phyloP scores from a whole-genome alignment of 2,888 invertebrate species.

The Octodonta nipae region DNA sequence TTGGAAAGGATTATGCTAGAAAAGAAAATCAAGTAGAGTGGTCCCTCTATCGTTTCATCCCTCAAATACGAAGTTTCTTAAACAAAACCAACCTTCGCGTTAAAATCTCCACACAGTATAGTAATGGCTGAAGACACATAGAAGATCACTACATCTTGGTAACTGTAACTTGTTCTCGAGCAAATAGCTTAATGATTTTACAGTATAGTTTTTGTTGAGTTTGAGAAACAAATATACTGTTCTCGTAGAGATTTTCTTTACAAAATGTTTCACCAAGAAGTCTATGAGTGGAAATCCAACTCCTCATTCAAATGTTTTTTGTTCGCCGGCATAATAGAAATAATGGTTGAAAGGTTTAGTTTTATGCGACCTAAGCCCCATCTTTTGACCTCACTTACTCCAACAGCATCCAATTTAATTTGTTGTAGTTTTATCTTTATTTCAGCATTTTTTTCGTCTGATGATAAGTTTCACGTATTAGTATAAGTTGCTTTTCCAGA shows the following conservation, averaged over 20 bases:
- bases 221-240: background rate
- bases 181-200: background rate
- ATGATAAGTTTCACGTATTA: background rate
- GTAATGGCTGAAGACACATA: conserved; percentile 1
- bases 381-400: conserved; percentile 1
- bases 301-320: background rate
- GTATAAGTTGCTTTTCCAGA: conserved; percentile 1
- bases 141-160: background rate
- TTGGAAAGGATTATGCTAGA: background rate
- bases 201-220: background rate
- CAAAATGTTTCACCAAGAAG: conserved; percentile 1
- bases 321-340: conserved; percentile 1
- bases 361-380: background rate
- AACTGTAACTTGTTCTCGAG: background rate
- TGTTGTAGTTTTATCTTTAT: conserved; percentile 1
- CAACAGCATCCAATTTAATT: background rate
- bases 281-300: conserved; percentile 1
- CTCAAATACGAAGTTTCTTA: background rate
- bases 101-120: background rate
- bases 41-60: conserved; percentile 1
- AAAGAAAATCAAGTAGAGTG: background rate
- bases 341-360: background rate
- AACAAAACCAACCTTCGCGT: background rate
- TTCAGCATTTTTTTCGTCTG: conserved; percentile 1
- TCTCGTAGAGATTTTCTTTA: conserved; percentile 1